A percentile compares a stretch with the other conserved stretches of the same genome.
These are phyloP conservation scores for Leptoteleia sp. DNA, from an alignment of 1,140 invertebrate species.

Conservation along the genomic window DNA sequence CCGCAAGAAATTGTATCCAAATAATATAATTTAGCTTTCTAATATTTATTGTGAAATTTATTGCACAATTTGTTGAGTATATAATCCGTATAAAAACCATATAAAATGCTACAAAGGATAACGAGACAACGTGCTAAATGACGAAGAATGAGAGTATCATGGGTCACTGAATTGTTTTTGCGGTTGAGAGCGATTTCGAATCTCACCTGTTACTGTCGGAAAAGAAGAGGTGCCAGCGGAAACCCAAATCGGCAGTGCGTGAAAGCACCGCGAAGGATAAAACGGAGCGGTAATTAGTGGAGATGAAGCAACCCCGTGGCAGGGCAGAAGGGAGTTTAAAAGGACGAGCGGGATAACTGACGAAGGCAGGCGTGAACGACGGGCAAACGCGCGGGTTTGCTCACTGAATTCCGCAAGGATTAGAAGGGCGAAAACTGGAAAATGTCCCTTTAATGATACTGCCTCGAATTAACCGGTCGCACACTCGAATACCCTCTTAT, in stretches of 20 bases:
- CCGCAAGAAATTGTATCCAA: too few species aligned
- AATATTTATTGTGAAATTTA: too few species aligned
- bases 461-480: conserved; percentile 64
- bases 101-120: too few species aligned
- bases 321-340: conserved; percentile 51
- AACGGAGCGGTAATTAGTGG: conserved; percentile 79
- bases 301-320: conserved; percentile 64
- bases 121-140: conserved; percentile 7
- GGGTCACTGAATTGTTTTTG: conserved; percentile 23
- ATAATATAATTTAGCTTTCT: too few species aligned
- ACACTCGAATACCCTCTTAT: conserved; percentile 61
- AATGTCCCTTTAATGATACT: conserved; percentile 81
- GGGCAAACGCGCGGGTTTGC: conserved; percentile 72
- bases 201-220: conserved; percentile 60
- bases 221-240: conserved; percentile 39
- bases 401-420: conserved; percentile 80
- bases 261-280: conserved; percentile 75
- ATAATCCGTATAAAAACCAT: too few species aligned
- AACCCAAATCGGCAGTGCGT: conserved; percentile 68
- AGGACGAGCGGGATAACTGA: conserved; percentile 63
- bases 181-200: conserved; percentile 25
- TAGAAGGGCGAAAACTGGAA: conserved; percentile 80
- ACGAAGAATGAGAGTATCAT: conserved; percentile 2
- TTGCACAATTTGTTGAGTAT: too few species aligned
- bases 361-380: conserved; percentile 64